Percentiles rank a stretch among this genome's conserved stretches.
Evolutionary conservation across 2,113 vertebrate genomes (phyloP).

Genomic region (Bos indicus): DNA sequence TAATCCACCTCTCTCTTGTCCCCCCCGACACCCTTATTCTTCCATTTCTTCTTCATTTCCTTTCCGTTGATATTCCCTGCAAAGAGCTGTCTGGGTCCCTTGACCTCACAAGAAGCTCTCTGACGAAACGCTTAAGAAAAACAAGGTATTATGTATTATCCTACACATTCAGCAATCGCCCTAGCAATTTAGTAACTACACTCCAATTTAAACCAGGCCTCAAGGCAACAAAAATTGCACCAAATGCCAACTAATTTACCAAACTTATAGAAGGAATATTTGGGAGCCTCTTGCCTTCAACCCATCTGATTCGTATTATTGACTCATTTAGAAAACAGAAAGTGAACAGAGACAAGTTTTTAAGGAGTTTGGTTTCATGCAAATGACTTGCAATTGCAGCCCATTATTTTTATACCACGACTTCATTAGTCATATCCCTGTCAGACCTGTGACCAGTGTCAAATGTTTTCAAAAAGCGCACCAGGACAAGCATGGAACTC

Average conservation of each 20-base stretch:
- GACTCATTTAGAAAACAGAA: slow-evolving; percentile 89
- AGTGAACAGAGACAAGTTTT: slow-evolving; percentile 90
- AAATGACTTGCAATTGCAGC: slow-evolving; percentile 88
- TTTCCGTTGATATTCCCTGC: slow-evolving; percentile 14
- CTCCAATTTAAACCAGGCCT: slow-evolving; percentile 86
- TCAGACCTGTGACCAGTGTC: slow-evolving; percentile 92
- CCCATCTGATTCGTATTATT: slow-evolving; percentile 90
- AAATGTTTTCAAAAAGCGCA: slow-evolving; percentile 89
- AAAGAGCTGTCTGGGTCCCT: slow-evolving; percentile 76
- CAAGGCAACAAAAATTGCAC: slow-evolving; percentile 86
- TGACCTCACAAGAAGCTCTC: slow-evolving; percentile 87
- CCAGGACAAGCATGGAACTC: slow-evolving; percentile 98
- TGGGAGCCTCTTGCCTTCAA: slow-evolving; percentile 82
- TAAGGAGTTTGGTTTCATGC: slow-evolving; percentile 86
- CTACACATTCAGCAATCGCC: slow-evolving; percentile 85
- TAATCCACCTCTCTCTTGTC: background rate
- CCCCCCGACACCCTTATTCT: background rate
- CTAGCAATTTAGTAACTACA: slow-evolving; percentile 85
- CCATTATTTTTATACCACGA: slow-evolving; percentile 96
- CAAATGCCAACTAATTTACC: slow-evolving; percentile 88
- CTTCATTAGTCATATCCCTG: slow-evolving; percentile 99
- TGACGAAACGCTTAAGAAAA: slow-evolving; percentile 86
- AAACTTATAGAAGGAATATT: slow-evolving; percentile 83
- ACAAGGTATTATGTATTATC: slow-evolving; percentile 87
- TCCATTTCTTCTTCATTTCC: slow-evolving; percentile 27